Percentiles rank a stretch among this genome's conserved stretches.
phyloP scores from a whole-genome alignment of 37 sponge, comb jelly and placozoan genomes.

The Petrosia ficiformis region DNA sequence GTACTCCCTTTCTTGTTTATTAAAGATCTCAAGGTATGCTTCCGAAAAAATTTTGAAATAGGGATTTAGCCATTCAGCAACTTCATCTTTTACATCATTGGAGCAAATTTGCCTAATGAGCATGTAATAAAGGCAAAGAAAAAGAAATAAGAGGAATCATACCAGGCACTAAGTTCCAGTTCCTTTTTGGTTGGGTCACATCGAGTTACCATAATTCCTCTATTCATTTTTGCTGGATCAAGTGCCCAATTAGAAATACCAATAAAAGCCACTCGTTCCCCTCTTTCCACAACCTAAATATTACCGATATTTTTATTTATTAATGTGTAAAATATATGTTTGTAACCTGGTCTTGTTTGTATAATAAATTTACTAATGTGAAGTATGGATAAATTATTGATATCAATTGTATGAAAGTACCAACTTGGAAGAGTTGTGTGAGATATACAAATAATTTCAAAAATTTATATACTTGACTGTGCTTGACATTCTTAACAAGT shows the following conservation, averaged over 20 bases:
- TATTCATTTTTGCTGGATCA: constrained; percentile 96
- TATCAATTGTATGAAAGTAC: too few species aligned
- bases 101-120: constrained; percentile 30
- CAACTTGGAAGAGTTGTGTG: too few species aligned
- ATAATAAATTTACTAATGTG: too few species aligned
- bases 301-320: too few species aligned
- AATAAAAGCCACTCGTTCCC: constrained; percentile 79
- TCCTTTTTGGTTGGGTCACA: constrained; percentile 58
- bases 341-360: too few species aligned
- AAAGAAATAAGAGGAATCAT: background rate
- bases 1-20: constrained; percentile 40
- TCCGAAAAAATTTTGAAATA: constrained; percentile 23
- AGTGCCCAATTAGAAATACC: constrained; percentile 97
- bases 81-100: constrained; percentile 7
- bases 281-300: constrained; percentile 23
- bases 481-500: too few species aligned
- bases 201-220: constrained; percentile 84
- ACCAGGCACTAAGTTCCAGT: constrained; percentile 52
- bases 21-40: constrained; percentile 31
- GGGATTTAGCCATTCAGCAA: constrained; percentile 16
- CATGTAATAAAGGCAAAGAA: background rate
- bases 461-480: too few species aligned
- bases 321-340: too few species aligned
- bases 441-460: too few species aligned
- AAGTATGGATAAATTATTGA: too few species aligned